These are phyloP conservation scores for Agelaius tricolor DNA, from an alignment of 2,113 vertebrate species.

Conservation along the genomic window DNA sequence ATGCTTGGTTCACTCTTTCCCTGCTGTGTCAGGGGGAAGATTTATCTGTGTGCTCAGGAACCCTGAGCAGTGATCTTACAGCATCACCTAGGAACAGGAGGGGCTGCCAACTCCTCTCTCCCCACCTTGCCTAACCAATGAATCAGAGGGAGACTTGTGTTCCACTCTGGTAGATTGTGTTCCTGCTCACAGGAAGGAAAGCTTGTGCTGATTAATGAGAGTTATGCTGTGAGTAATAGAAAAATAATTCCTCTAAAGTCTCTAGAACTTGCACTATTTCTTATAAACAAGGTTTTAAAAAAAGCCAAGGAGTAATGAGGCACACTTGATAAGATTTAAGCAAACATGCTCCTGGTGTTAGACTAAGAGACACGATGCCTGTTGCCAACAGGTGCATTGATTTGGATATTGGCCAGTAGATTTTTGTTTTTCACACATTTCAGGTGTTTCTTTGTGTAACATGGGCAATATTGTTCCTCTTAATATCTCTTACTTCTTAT, in stretches of 20 bases:
- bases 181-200: neutral
- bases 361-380: neutral
- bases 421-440: neutral
- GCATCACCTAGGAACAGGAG: neutral
- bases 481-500: neutral
- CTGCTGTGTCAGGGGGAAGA: neutral
- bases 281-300: neutral
- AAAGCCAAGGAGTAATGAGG: neutral
- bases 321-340: neutral
- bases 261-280: neutral
- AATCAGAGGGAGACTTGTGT: neutral
- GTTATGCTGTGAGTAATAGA: neutral
- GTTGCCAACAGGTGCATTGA: neutral
- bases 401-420: neutral
- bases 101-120: neutral
- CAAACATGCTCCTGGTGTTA: neutral
- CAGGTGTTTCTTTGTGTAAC: neutral
- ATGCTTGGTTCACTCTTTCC: neutral
- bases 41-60: neutral
- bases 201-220: neutral
- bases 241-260: neutral
- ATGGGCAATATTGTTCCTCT: neutral
- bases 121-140: neutral
- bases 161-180: neutral
- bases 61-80: neutral